phyloP scores from a whole-genome alignment of 2,888 invertebrate genomes.

The Cataglyphis rosenhaueri region DNA sequence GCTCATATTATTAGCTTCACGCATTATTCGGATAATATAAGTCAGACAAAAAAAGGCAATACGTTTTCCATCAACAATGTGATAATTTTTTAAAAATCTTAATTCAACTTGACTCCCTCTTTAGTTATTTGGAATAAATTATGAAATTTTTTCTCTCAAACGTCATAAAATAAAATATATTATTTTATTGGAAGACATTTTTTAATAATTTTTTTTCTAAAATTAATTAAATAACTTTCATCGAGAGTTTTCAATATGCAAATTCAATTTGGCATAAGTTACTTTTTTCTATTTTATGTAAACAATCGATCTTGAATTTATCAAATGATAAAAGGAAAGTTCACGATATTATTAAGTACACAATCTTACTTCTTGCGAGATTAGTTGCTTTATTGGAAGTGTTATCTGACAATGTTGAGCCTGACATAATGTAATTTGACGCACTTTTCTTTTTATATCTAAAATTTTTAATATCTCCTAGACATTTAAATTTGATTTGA shows the following conservation, averaged over 20 bases:
- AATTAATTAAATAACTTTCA: background rate
- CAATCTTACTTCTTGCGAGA: background rate
- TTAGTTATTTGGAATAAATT: background rate
- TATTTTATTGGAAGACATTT: background rate
- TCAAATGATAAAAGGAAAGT: background rate
- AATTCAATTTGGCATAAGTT: background rate
- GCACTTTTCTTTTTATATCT: background rate
- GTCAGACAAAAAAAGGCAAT: background rate
- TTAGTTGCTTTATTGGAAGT: background rate
- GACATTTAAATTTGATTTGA: background rate
- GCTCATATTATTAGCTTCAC: background rate
- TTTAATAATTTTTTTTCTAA: background rate
- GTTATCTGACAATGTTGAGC: background rate
- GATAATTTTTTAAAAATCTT: background rate
- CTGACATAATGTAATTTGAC: background rate
- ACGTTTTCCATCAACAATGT: background rate
- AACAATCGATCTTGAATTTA: background rate
- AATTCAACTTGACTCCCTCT: background rate
- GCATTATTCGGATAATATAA: slow-evolving; percentile 4
- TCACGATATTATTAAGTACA: background rate
- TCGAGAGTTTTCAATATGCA: background rate
- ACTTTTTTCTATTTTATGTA: background rate
- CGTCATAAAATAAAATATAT: too few species aligned
- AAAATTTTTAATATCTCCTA: background rate
- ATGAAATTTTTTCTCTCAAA: background rate